phyloP scores from a whole-genome alignment of 35 echinoderm and acorn worm genomes.

The Apostichopus japonicus region DNA sequence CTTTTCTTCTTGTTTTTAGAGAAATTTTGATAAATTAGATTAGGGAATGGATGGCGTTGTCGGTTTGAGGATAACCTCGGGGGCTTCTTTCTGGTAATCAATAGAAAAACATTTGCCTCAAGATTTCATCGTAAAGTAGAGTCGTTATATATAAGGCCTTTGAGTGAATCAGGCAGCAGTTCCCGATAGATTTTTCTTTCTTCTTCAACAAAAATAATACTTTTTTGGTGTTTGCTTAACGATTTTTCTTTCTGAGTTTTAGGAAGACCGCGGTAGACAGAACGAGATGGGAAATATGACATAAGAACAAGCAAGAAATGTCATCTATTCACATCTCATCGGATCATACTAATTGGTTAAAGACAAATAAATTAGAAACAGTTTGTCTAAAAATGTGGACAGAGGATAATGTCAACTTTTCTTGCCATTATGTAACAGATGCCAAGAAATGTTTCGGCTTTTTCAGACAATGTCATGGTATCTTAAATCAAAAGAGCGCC shows the following conservation, averaged over 20 bases:
- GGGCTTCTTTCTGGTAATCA: not conserved
- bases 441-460: too few species aligned
- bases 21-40: constrained; percentile 8
- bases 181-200: not conserved
- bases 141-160: not conserved
- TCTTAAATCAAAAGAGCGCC: too few species aligned
- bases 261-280: not conserved
- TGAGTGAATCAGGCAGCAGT: constrained; percentile 8
- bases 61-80: not conserved
- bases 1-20: not conserved
- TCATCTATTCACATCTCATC: constrained; percentile 6
- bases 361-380: not conserved
- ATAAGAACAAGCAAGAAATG: not conserved
- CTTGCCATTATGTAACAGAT: not conserved
- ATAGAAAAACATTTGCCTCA: not conserved
- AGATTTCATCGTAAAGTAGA: not conserved
- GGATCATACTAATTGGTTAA: not conserved
- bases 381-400: not conserved
- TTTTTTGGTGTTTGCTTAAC: constrained; percentile 1
- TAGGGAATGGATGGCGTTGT: constrained; percentile 2
- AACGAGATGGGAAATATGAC: not conserved
- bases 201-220: not conserved
- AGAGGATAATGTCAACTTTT: not conserved
- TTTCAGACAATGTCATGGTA: too few species aligned
- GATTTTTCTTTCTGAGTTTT: not conserved